Evolutionary conservation across 2,888 invertebrate genomes (phyloP), one percentile per base, ranked within the genome.

Genomic region (Cryptophagus acutangulus): DNA sequence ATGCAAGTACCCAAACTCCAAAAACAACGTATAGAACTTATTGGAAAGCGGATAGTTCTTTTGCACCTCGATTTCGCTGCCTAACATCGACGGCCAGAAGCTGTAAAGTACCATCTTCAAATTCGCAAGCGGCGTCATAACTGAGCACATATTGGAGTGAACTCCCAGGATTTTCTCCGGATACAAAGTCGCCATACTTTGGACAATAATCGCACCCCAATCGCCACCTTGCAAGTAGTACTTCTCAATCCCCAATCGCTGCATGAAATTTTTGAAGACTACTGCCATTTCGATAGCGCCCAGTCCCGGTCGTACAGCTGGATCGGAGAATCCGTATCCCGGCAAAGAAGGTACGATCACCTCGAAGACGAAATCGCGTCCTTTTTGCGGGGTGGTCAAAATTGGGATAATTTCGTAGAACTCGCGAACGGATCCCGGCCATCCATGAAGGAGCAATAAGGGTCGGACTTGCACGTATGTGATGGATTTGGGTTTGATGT

Each of bases 401-500:
- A 36, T 10, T 2, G 46, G 43, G 10, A 54, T 46, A 4, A 50
- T 38, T 36, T 54, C 79, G 57, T 84, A 82, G 67, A 89, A 91
- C 68, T 92, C 91, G 9, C 80, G 71, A 2, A 89, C 74, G 0
- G 86, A 87, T 1, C 90, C 88, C 0, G 91, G 90, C 92, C 92
- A 92, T 26, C 92, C 92, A 62, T 92, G 91, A 10, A 85, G 67
- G 31, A 92, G 54, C 1, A 87, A 67, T 1, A 88, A 57, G 0
- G 87, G 85, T 1, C 81, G 49, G 1, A 77, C 72, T 52, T 73
- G 56, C 2, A 53, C 17, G 2, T 45, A 47, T 4, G n/a, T 13
- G n/a, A 30, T 28, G 15, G 42, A 15, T 62, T 41, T 40, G 3
- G 55, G 52, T 63, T 79, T 81, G 0, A 76, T 73, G 50, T 79